Base-by-base conservation (phyloP, 2,888 invertebrate genomes). In the Drosophila kanekoi region DNA sequence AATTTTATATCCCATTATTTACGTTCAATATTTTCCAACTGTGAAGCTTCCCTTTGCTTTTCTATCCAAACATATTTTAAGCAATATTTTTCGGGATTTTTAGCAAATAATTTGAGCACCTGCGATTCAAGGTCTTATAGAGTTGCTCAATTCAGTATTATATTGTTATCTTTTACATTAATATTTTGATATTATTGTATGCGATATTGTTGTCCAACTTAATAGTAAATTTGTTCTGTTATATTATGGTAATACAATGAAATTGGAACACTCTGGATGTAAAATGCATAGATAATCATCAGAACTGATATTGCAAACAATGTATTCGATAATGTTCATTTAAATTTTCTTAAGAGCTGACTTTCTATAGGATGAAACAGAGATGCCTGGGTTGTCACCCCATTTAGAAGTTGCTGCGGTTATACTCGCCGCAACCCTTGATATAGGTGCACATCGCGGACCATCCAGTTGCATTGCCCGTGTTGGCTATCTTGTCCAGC, bases 241-340 rank as follows among this genome's bases (percentile, higher is more conserved):
- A 41, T 41, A 18, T 41, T 18, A 16, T 4, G 3, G 8, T 40
- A 10, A 6, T 40, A 16, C 10, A 16, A 38, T 38, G 3, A n/a
- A 8, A 14, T 38, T 41, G 4, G 0, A 18, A 18, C 6, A 41
- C 1, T 13, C 20, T 10, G 6, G 9, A 40, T 40, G 4, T 16
- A 8, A n/a, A 49, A n/a, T n/a, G 3, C 13, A 18, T 18, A 9
- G 9, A 14, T 14, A 38, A 14, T 38, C 14, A 9, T n/a, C 16
- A 14, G 47, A 1, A 32, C 32, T 20, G 6, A 11, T 35, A 10
- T 48, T 10, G 13, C 13, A 49, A 18, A 40, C 13, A 11, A 4
- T 16, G 33, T n/a, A 54, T 14, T 14, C 14, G 8, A 44, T 23
- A 77, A 48, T 44, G 49, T 32, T 54, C 64, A 56, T 64, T 43